These are phyloP conservation scores for Harlomillsia oculata DNA, from an alignment of 1,140 invertebrate species.

Conservation along the genomic window DNA sequence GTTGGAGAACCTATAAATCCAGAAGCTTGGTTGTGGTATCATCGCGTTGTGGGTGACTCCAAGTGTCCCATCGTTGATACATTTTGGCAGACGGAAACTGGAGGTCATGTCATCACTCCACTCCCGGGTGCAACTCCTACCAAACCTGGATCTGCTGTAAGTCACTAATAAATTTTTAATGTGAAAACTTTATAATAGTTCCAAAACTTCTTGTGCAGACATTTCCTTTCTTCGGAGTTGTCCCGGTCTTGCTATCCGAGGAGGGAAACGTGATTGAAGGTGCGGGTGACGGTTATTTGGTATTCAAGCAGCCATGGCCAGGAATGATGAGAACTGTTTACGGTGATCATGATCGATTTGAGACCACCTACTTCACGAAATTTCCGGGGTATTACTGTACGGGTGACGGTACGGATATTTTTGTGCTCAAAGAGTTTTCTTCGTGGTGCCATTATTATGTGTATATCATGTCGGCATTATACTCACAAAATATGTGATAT, in stretches of 20 bases:
- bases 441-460: not conserved
- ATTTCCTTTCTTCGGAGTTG: slow-evolving; percentile 93
- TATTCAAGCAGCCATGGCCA: slow-evolving; percentile 89
- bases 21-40: slow-evolving; percentile 97
- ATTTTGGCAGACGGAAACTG: slow-evolving; percentile 99
- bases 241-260: slow-evolving; percentile 77
- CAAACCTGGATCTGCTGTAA: slow-evolving; percentile 93
- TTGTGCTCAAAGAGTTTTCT: not conserved
- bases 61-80: slow-evolving; percentile 90
- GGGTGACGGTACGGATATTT: slow-evolving; percentile 71
- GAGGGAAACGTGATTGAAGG: slow-evolving; percentile 76
- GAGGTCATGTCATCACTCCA: slow-evolving; percentile 86
- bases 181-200: slow-evolving; percentile 3
- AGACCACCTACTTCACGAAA: slow-evolving; percentile 88
- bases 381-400: slow-evolving; percentile 93
- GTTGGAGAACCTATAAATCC: slow-evolving; percentile 96
- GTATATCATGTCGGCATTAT: no score
- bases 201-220: slow-evolving; percentile 50
- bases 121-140: slow-evolving; percentile 87
- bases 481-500: slow-evolving; percentile 40
- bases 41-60: slow-evolving; percentile 69
- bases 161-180: slow-evolving; percentile 37
- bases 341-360: slow-evolving; percentile 84
- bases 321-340: slow-evolving; percentile 92
- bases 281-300: slow-evolving; percentile 84